Base-by-base conservation (phyloP, 2,888 invertebrate species). In the Macrophya annulata region DNA sequence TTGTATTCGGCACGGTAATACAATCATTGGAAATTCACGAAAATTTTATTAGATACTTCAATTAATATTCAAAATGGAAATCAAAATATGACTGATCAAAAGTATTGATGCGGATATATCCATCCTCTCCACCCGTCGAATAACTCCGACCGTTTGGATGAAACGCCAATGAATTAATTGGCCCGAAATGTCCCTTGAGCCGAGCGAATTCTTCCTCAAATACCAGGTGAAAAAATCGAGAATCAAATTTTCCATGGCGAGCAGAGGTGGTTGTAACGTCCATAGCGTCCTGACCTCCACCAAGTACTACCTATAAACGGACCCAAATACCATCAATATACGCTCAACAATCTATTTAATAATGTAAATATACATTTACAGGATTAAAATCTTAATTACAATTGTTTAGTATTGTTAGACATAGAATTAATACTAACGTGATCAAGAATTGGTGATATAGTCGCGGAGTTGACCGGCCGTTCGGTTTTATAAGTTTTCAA, bases 281-380 rank as follows among this genome's bases (percentile, higher is more conserved):
- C 98, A 99, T 99, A 85, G 99, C 99, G 94, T 99, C 99, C 94
- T 99, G 99, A 90, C 99, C 99, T 93, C 99, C 99, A 86, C 99
- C 99, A 72, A 99, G 95, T 1, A 99, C 98, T 8, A 99, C 95
- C 96, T 96, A 88, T 1, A 90, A 90, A 86, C 86, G 82, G 85
- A 37, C 68, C 62, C 12, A 21, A 43, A 43, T 37, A 17, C 12
- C 8, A 51, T 48, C 31, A 31, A 31, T 31, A 2, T 31, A 31
- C 31, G 31, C 31, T 31, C 31, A 31, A 31, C 31, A 31, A 31
- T 31, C 1, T 31, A 2, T 31, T 1, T 31, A 31, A 31, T 3
- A 31, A 31, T 31, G 31, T 31, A 3, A 31, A 3, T 2, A 31
- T 31, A 31, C 31, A 31, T 3, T 31, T 31, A 31, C 12, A 62